Conservation (phyloP, 2,888 invertebrate genomes). For the Drosophila formosana region DNA sequence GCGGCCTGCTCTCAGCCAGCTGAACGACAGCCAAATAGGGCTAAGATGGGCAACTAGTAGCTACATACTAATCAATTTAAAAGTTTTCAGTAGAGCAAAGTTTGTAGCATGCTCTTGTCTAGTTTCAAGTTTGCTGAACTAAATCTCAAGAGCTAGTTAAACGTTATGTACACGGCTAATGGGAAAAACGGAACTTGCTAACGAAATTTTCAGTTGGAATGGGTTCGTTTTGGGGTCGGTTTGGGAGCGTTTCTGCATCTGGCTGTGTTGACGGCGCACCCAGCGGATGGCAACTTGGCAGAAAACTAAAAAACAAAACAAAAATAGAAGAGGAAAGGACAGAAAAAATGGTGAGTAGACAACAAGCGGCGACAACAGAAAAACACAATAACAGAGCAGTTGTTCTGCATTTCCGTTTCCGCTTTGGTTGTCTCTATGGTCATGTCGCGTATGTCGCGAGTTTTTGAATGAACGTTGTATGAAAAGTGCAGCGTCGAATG, state of each 20-base stretch:
- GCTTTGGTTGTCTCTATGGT: conserved; percentile 30
- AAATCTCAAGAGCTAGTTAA: conserved; percentile 65
- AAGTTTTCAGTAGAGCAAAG: conserved; percentile 65
- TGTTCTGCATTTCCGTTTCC: conserved; percentile 78
- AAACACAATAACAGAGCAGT: conserved; percentile 60
- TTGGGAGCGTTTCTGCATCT: not conserved
- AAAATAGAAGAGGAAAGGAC: conserved; percentile 19
- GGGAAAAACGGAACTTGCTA: conserved; percentile 63
- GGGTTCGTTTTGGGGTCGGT: not conserved
- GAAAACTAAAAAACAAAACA: conserved; percentile 23
- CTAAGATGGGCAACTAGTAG: conserved; percentile 15
- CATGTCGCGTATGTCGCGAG: conserved; percentile 30
- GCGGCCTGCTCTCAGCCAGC: no score
- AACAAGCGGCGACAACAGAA: conserved; percentile 38
- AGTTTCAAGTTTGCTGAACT: conserved; percentile 56
- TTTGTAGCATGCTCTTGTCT: conserved; percentile 58
- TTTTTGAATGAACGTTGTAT: not conserved
- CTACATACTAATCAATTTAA: conserved; percentile 72
- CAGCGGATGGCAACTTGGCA: conserved; percentile 21
- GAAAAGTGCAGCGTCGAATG: conserved; percentile 50
- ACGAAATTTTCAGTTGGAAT: conserved; percentile 46
- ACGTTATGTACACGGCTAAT: conserved; percentile 66
- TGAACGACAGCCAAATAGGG: conserved; percentile 10
- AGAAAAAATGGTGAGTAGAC: conserved; percentile 27
- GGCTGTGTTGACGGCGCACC: conserved; percentile 27